phyloP scores from a whole-genome alignment of 2,113 vertebrate species.

The Aphyosemion australe region DNA sequence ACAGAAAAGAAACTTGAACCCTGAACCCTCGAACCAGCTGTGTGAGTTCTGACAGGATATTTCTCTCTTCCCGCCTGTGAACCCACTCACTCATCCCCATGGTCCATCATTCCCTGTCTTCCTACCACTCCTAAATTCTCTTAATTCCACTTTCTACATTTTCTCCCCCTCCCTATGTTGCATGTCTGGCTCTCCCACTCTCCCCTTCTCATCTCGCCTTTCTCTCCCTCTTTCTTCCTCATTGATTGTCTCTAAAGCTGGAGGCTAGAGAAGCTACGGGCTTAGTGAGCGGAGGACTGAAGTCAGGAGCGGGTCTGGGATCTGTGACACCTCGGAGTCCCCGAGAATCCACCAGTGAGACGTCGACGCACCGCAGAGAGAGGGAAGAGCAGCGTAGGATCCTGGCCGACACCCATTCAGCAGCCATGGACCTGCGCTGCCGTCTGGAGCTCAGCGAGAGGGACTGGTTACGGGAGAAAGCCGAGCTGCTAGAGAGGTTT shows the following conservation, averaged over 20 bases:
- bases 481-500: constrained; percentile 92
- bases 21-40: constrained; percentile 24
- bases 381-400: constrained; percentile 80
- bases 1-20: constrained; percentile 48
- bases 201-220: constrained; percentile 10
- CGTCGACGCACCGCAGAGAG: constrained; percentile 65
- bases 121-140: constrained; percentile 75
- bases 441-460: constrained; percentile 86
- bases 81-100: constrained; percentile 63
- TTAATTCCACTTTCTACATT: constrained; percentile 55
- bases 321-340: constrained; percentile 16
- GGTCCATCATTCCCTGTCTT: constrained; percentile 60
- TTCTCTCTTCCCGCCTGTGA: constrained; percentile 49
- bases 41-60: constrained; percentile 56
- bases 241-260: constrained; percentile 62
- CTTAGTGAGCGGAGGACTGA: constrained; percentile 39
- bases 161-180: constrained; percentile 20
- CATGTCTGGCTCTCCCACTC: constrained; percentile 38
- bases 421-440: constrained; percentile 87
- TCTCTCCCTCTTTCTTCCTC: constrained; percentile 27
- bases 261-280: constrained; percentile 71
- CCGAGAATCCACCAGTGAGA: constrained; percentile 30
- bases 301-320: constrained; percentile 69
- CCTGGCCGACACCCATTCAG: constrained; percentile 74
- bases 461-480: constrained; percentile 89